phyloP scores from a whole-genome alignment of 2,797 vertebrate species.

The Crocidura indochinensis region DNA sequence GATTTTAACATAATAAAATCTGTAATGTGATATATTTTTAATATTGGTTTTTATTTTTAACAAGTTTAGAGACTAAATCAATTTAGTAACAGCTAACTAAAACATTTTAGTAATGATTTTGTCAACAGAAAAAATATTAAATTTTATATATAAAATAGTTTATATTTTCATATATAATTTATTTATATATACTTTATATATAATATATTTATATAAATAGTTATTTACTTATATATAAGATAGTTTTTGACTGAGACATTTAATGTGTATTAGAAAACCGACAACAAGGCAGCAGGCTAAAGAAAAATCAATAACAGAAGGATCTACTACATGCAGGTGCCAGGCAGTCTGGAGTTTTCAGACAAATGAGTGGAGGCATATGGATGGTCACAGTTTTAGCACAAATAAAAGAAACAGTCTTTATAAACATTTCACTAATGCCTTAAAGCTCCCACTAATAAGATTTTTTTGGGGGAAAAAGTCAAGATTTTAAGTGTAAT shows the following conservation, averaged over 20 bases:
- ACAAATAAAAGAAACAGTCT: slow-evolving; percentile 19
- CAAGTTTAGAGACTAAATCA: not conserved
- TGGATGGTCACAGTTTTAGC: not conserved
- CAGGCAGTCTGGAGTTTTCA: not conserved
- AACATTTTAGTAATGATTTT: not conserved
- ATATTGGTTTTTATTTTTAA: not conserved
- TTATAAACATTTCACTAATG: slow-evolving; percentile 60
- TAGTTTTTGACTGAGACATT: not conserved
- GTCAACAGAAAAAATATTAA: not conserved
- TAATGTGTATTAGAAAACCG: not conserved
- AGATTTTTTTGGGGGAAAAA: not conserved
- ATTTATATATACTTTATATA: no score
- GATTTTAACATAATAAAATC: slow-evolving; percentile 2
- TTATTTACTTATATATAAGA: no score
- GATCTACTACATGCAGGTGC: fast-evolving
- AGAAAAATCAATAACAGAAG: not conserved
- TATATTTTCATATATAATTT: no score
- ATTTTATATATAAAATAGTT: no score
- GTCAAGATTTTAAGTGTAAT: slow-evolving; percentile 65
- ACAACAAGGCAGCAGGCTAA: not conserved
- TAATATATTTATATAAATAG: no score
- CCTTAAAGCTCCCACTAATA: slow-evolving; percentile 39
- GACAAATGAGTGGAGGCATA: not conserved
- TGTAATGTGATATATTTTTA: not conserved
- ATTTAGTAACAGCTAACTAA: not conserved